Evolutionary conservation across 2,113 vertebrate species (phyloP).

Genomic region (Callipepla californica): DNA sequence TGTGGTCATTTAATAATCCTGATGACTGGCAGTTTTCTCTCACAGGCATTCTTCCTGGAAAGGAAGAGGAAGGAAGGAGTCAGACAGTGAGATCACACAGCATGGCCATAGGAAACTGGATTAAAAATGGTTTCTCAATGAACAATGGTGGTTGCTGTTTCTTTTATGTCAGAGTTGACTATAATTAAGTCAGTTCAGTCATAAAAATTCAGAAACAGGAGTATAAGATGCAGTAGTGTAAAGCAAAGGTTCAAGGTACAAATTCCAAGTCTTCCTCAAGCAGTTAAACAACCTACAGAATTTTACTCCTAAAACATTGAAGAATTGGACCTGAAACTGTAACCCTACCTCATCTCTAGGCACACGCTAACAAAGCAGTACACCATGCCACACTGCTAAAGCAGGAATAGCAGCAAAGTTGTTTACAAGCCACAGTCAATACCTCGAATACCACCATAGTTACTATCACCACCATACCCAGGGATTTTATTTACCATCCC

Average conservation of each 20-base stretch:
- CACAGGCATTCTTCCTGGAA: not conserved
- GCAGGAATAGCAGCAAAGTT: not conserved
- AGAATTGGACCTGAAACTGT: not conserved
- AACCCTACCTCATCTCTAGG: not conserved
- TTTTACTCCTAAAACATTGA: not conserved
- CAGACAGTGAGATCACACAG: constrained; percentile 36
- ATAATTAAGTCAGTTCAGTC: not conserved
- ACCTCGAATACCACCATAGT: not conserved
- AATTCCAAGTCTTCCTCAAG: not conserved
- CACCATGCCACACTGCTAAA: fast-evolving
- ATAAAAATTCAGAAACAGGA: not conserved
- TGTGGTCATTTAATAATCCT: not conserved
- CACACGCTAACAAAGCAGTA: not conserved
- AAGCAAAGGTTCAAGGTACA: not conserved
- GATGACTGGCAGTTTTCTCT: not conserved
- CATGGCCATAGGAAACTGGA: not conserved
- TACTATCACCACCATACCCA: not conserved
- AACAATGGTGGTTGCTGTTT: not conserved
- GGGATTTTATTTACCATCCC: not conserved
- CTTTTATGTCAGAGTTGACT: not conserved
- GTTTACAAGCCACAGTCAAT: not conserved
- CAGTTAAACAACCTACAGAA: not conserved
- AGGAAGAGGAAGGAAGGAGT: constrained; percentile 66
- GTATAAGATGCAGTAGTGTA: not conserved
- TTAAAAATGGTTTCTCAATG: not conserved